phyloP scores from a whole-genome alignment of 2,113 vertebrate genomes.

The Etheostoma spectabile region DNA sequence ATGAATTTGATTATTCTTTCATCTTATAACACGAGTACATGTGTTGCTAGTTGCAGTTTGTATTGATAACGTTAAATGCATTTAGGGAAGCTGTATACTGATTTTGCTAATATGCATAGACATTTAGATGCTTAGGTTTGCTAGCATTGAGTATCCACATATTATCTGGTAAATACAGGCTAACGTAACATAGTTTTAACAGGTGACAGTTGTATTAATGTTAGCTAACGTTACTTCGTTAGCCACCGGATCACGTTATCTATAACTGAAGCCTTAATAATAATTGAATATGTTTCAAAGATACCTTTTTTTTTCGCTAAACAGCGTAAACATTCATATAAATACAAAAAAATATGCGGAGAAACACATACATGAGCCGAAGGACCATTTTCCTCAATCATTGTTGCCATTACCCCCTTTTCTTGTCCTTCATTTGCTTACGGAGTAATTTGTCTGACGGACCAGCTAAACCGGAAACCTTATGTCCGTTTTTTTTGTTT shows the following conservation, averaged over 20 bases:
- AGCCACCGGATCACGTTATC: constrained; percentile 43
- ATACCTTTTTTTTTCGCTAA: fast-evolving
- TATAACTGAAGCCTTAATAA: neutral
- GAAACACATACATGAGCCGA: constrained; percentile 65
- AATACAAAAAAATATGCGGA: neutral
- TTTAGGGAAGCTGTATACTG: no score
- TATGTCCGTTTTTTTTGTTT: neutral
- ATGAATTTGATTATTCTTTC: neutral
- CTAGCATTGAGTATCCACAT: neutral
- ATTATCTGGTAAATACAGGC: neutral
- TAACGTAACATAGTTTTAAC: neutral
- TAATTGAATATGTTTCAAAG: neutral
- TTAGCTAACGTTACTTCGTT: constrained; percentile 33
- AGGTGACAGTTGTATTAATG: neutral
- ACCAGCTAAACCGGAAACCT: constrained; percentile 63
- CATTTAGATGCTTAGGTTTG: neutral
- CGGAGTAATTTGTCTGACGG: constrained; percentile 62
- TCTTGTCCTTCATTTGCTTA: constrained; percentile 12
- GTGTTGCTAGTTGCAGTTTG: no score
- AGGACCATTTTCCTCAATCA: constrained; percentile 81
- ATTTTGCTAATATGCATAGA: neutral
- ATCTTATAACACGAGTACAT: neutral
- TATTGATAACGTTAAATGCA: neutral
- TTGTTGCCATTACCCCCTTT: constrained; percentile 68
- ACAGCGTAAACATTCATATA: fast-evolving